Evolutionary conservation across 2,797 vertebrate species (phyloP).

Genomic region (Mycteria americana): DNA sequence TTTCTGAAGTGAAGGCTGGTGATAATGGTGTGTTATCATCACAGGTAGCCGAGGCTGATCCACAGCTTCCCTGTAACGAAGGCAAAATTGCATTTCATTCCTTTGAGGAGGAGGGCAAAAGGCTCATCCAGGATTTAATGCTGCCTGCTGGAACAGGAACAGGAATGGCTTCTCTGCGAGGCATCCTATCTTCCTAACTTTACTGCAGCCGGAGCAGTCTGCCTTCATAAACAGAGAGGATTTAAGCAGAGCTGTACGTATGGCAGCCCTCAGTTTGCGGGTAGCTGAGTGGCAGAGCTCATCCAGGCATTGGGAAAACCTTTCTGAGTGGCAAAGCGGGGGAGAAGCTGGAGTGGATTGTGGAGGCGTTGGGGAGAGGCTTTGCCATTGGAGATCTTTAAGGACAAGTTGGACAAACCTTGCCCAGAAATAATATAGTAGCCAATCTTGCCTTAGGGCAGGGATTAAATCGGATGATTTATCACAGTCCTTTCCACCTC

Average conservation of each 20-base stretch:
- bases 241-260: neutral
- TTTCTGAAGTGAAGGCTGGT: neutral
- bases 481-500: neutral
- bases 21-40: neutral
- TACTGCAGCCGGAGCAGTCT: neutral
- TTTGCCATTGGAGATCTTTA: neutral
- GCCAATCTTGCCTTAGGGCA: neutral
- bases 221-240: neutral
- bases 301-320: neutral
- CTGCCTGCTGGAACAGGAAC: neutral
- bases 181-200: neutral
- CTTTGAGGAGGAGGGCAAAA: neutral
- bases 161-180: neutral
- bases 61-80: neutral
- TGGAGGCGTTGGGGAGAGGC: neutral
- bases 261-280: neutral
- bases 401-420: neutral
- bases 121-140: neutral
- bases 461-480: neutral
- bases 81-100: neutral
- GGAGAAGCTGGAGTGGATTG: neutral
- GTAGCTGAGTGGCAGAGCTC: neutral
- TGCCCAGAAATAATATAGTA: neutral
- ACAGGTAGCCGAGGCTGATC: neutral
- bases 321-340: neutral